phyloP scores from a whole-genome alignment of 2,113 vertebrate species.

The Sceloporus tristichus region DNA sequence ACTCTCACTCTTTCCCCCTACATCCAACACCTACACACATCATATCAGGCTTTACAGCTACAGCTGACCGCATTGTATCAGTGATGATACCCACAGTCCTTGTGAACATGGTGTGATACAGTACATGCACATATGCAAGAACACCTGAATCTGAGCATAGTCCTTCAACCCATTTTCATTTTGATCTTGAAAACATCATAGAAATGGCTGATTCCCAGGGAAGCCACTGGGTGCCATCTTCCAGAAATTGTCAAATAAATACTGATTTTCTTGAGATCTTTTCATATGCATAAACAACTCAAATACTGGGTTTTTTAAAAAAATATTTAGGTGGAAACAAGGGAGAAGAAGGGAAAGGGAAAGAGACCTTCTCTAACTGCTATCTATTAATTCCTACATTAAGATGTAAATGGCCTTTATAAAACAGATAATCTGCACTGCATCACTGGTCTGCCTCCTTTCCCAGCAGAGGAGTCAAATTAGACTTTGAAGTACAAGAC shows the following conservation, averaged over 20 bases:
- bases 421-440: background rate
- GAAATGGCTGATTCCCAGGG: background rate
- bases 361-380: background rate
- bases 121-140: background rate
- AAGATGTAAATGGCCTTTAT: background rate
- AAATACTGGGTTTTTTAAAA: background rate
- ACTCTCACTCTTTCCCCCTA: background rate
- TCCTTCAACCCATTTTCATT: background rate
- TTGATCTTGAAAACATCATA: background rate
- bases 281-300: background rate
- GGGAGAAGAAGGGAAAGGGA: too few species aligned
- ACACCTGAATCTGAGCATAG: background rate
- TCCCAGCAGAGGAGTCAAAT: background rate
- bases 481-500: background rate
- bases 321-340: background rate
- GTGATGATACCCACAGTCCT: background rate
- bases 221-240: background rate
- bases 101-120: background rate
- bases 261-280: background rate
- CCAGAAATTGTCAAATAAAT: background rate
- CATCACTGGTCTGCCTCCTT: background rate
- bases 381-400: background rate
- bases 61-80: background rate
- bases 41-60: background rate
- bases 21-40: background rate